Evolutionary conservation across 2,113 vertebrate genomes (phyloP).

Genomic region (Opisthocomus hoazin): DNA sequence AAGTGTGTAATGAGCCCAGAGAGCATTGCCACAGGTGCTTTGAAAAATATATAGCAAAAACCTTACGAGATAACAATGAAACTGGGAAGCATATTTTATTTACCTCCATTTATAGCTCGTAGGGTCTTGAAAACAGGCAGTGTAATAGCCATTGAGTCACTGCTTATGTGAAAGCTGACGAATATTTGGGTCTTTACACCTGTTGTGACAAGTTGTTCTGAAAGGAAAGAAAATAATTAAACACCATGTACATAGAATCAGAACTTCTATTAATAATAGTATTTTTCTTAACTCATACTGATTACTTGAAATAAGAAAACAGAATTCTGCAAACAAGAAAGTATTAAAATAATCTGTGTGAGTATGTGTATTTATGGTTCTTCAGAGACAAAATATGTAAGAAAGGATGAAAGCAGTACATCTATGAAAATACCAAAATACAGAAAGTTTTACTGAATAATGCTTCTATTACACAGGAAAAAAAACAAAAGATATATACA

Average conservation of each 20-base stretch:
- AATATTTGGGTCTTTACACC: background rate
- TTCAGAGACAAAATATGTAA: background rate
- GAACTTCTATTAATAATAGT: background rate
- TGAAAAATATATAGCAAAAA: background rate
- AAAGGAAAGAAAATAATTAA: background rate
- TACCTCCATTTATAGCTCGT: background rate
- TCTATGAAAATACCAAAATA: background rate
- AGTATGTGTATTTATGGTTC: background rate
- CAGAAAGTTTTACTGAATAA: background rate
- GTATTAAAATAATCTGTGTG: background rate
- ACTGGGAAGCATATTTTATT: background rate
- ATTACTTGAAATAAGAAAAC: background rate
- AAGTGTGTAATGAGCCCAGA: accelerated
- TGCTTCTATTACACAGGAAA: background rate
- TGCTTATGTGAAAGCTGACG: background rate
- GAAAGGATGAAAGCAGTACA: background rate
- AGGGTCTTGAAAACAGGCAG: background rate
- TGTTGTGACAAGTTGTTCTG: background rate
- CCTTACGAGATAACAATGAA: background rate
- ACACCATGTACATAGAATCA: background rate
- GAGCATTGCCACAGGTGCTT: background rate
- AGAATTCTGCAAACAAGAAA: background rate
- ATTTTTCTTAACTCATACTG: background rate
- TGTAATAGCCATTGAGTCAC: background rate
- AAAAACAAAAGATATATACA: background rate